phyloP scores from a whole-genome alignment of 2,888 invertebrate species.

The Carterocephalus palaemon region DNA sequence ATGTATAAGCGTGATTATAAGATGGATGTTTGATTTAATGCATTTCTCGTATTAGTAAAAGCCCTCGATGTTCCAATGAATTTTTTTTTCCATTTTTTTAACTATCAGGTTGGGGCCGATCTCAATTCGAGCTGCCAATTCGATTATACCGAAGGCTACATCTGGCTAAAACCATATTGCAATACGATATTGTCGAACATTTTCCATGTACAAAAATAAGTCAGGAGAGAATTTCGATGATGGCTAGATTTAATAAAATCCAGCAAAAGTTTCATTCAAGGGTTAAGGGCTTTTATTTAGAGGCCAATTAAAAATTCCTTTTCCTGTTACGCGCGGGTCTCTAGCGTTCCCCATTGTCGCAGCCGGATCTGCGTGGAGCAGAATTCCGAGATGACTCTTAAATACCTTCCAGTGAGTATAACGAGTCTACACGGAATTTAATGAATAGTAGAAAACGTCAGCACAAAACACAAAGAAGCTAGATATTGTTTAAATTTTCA shows the following conservation, averaged over 20 bases:
- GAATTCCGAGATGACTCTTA: constrained; percentile 55
- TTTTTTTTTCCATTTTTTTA: constrained; percentile 21
- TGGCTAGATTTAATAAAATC: constrained; percentile 21
- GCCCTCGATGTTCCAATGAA: constrained; percentile 15
- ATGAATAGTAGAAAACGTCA: constrained; percentile 21
- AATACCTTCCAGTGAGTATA: constrained; percentile 62
- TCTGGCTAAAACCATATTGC: constrained; percentile 6
- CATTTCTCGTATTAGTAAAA: constrained; percentile 22
- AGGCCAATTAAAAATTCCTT: constrained; percentile 71
- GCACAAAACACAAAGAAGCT: constrained; percentile 20
- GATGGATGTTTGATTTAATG: constrained; percentile 25
- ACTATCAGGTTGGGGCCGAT: constrained; percentile 14
- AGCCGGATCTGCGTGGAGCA: constrained; percentile 56
- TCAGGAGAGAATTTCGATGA: constrained; percentile 1
- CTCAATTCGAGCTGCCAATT: constrained; percentile 22
- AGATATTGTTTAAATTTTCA: background rate
- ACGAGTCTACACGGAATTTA: constrained; percentile 49
- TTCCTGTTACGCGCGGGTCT: constrained; percentile 50
- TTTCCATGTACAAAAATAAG: constrained; percentile 11
- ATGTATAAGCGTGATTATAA: constrained; percentile 19
- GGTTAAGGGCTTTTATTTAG: constrained; percentile 50
- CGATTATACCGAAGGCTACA: constrained; percentile 16
- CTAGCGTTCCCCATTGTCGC: constrained; percentile 59
- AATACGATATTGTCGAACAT: background rate
- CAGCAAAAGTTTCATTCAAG: constrained; percentile 19